These are phyloP conservation scores for Hypena proboscidalis DNA, from an alignment of 2,888 invertebrate genomes.

Conservation along the genomic window DNA sequence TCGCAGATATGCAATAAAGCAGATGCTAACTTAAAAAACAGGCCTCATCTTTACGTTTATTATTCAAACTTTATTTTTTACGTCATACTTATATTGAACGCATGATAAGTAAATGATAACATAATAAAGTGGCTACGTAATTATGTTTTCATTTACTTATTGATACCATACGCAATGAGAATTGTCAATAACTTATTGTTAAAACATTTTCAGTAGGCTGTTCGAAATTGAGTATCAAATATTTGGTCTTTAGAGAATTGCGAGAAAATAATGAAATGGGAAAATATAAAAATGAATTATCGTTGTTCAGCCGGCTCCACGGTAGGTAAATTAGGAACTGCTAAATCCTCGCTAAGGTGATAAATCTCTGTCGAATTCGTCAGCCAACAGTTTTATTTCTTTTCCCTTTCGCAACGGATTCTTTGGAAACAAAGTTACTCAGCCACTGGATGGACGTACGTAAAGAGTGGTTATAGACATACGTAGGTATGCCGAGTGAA, in stretches of 20 bases:
- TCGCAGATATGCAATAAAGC: too few relatives aligned
- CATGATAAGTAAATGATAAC: too few relatives aligned
- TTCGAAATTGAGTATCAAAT: conserved; percentile 15
- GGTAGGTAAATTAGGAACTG: conserved; percentile 67
- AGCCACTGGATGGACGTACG: conserved; percentile 39
- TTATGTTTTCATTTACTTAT: too few relatives aligned
- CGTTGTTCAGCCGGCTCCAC: conserved; percentile 46
- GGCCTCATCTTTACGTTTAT: too few relatives aligned
- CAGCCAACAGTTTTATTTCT: conserved; percentile 72
- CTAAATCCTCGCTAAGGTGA: conserved; percentile 67
- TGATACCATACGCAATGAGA: too few relatives aligned
- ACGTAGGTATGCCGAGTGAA: conserved; percentile 5
- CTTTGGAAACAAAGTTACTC: conserved; percentile 65
- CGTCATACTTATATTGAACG: too few relatives aligned
- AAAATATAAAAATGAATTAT: conserved; percentile 55
- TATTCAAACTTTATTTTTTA: too few relatives aligned
- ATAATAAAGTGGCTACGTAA: too few relatives aligned
- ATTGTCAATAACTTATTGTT: too few relatives aligned
- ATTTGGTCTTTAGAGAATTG: conserved; percentile 21
- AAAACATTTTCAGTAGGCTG: too few relatives aligned
- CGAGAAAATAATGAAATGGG: conserved; percentile 39
- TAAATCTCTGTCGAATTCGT: conserved; percentile 77
- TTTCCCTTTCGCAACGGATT: conserved; percentile 56
- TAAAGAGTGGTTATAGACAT: conserved; percentile 12
- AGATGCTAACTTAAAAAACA: too few relatives aligned